Percentiles rank a stretch among this genome's conserved stretches.
These are phyloP conservation scores for Microctenopoma stevenorrisi DNA, from an alignment of 2,797 vertebrate species.

Conservation along the genomic window DNA sequence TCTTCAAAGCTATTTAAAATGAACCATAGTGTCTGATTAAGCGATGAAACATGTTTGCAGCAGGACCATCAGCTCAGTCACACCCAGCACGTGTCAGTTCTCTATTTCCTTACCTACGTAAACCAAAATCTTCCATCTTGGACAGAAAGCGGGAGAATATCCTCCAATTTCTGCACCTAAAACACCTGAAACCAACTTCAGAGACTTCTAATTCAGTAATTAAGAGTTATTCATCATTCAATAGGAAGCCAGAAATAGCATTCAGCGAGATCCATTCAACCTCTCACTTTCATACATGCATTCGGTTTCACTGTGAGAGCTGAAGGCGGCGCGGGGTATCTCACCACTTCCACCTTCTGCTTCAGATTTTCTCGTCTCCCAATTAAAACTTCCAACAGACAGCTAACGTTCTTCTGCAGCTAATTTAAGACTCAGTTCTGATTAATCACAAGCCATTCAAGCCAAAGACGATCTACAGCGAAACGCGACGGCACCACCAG, in stretches of 20 bases:
- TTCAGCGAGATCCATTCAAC: not conserved
- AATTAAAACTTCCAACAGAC: constrained; percentile 45
- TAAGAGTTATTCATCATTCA: constrained; percentile 22
- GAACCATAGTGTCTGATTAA: constrained; percentile 4
- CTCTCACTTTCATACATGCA: constrained; percentile 15
- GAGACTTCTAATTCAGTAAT: constrained; percentile 8
- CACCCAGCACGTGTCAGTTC: constrained; percentile 10
- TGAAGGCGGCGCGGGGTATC: constrained; percentile 33
- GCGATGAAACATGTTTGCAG: constrained; percentile 21
- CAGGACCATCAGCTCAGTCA: constrained; percentile 42
- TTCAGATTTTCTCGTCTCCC: constrained; percentile 18
- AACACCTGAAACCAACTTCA: constrained; percentile 8
- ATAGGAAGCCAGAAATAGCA: constrained; percentile 23
- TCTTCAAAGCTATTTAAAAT: constrained; percentile 4
- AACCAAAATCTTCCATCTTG: constrained; percentile 7
- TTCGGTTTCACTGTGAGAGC: constrained; percentile 21
- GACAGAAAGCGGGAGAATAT: not conserved
- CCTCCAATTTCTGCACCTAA: not conserved
- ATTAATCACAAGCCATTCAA: constrained; percentile 45
- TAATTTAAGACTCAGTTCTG: constrained; percentile 38
- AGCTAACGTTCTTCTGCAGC: constrained; percentile 33
- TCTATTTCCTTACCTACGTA: constrained; percentile 18
- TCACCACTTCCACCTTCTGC: constrained; percentile 39
- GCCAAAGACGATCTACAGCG: constrained; percentile 5
- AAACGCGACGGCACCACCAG: not conserved